Conservation (phyloP, 2,113 vertebrate species). For the Mixornis gularis region DNA sequence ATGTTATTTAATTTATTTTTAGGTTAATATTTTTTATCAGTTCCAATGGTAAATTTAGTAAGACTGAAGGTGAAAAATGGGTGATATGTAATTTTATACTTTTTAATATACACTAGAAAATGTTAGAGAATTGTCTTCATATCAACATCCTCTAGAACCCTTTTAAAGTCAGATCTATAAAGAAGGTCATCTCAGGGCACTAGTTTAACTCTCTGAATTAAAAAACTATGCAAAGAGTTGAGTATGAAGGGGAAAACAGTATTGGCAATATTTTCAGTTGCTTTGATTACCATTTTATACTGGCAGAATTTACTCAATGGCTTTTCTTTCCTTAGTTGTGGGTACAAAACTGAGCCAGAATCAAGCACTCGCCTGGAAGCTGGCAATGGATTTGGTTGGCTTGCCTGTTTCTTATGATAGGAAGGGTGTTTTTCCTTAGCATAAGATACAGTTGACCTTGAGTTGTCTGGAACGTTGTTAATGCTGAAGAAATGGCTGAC, state of each 20-base stretch:
- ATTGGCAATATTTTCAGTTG: background rate
- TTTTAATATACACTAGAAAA: background rate
- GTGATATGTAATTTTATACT: background rate
- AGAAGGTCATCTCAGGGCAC: background rate
- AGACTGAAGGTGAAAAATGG: background rate
- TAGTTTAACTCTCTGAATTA: background rate
- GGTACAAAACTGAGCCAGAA: background rate
- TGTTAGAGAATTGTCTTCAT: background rate
- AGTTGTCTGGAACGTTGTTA: conserved; percentile 16
- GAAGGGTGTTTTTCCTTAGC: background rate
- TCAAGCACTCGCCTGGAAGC: background rate
- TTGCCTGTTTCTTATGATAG: conserved; percentile 1
- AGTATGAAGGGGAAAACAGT: background rate
- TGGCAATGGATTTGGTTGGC: background rate
- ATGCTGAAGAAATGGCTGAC: conserved; percentile 41
- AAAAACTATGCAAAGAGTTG: background rate
- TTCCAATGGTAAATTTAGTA: background rate
- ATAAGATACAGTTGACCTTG: conserved; percentile 48
- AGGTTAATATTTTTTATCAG: background rate
- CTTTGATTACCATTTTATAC: background rate
- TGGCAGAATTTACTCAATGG: background rate
- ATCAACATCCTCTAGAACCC: background rate
- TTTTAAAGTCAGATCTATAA: background rate
- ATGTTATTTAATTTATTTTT: background rate
- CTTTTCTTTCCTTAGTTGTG: conserved; percentile 14